Base-by-base conservation (phyloP, 2,797 vertebrate species). In the Odontamblyopus lacepedii region DNA sequence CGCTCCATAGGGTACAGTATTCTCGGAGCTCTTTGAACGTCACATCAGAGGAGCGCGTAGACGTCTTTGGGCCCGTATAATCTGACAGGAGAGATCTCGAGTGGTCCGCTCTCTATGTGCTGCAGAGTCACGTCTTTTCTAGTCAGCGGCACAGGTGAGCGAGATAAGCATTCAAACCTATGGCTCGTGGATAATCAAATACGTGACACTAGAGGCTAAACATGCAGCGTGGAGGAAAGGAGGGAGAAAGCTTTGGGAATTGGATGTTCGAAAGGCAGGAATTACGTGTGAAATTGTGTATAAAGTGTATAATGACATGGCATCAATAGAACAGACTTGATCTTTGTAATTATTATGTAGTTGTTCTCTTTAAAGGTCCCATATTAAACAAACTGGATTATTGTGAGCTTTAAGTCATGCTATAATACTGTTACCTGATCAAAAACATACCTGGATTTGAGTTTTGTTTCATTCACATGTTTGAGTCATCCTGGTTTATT, bases 51-150 rank as follows among this genome's bases (percentile, higher is more conserved):
- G 30, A 38, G 15, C 69, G 69, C 0, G 7, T 67, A 62, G 9
- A 59, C 70, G 75, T 72, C 73, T 56, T 32, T 59, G 51, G 15
- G 32, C 67, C 62, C 35, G 13, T 68, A 44, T 48, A 13, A 71
- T 66, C 61, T 44, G 69, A 72, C 74, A 68, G 57, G 56, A 27
- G 9, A 30, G 53, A 70, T 67, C 69, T 78, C 41, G 50, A 74
- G 63, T 51, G 27, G 73, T 65, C 73, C 69, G 53, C 51, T 67
- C 67, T 73, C 57, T 38, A 13, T 75, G 70, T 55, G 4, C 18
- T 4, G 15, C 27, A 13, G 63, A n/a, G 63, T 72, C 66, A 27
- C 69, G 67, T 53, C 26, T 3, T 5, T 48, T 12, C 32, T 32
- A 75, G 48, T 75, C 70, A 71, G 53, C 64, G 69, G 44, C 63